Conservation (phyloP, 2,113 vertebrate genomes). For the Herpetotheres cachinnans region DNA sequence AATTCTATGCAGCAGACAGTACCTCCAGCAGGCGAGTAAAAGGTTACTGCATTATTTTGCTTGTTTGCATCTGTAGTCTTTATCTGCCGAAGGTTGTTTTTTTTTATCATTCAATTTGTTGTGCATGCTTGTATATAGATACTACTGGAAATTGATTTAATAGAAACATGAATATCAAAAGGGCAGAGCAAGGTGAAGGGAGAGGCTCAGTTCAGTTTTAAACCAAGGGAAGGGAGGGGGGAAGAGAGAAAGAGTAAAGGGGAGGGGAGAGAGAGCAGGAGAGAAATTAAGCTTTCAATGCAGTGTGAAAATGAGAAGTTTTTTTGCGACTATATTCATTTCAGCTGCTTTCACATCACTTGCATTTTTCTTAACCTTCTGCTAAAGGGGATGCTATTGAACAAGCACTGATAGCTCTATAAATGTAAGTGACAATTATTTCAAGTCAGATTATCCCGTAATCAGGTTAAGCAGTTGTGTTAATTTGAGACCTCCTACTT, state of each 20-base stretch:
- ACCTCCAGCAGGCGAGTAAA: conserved; percentile 81
- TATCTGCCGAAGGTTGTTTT: conserved; percentile 45
- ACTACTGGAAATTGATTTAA: conserved; percentile 65
- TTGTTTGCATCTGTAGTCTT: conserved; percentile 74
- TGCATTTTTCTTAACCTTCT: conserved; percentile 50
- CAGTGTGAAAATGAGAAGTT: conserved; percentile 44
- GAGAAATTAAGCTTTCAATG: conserved; percentile 48
- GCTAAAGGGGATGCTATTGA: conserved; percentile 19
- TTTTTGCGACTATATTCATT: conserved; percentile 5
- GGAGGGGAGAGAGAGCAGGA: conserved; percentile 18
- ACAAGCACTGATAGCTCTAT: conserved; percentile 21
- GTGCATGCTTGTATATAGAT: conserved; percentile 63
- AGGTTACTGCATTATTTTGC: conserved; percentile 80
- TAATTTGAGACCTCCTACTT: conserved; percentile 38
- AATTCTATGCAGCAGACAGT: conserved; percentile 81
- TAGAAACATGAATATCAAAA: conserved; percentile 68
- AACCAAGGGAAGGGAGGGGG: conserved; percentile 23
- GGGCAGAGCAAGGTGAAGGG: conserved; percentile 77
- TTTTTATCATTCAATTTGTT: conserved; percentile 15
- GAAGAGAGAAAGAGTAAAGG: background rate
- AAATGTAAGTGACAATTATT: conserved; percentile 64
- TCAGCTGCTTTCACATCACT: conserved; percentile 27
- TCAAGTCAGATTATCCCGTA: conserved; percentile 64
- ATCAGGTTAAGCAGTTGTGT: conserved; percentile 62
- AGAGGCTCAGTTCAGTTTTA: conserved; percentile 62